Evolutionary conservation across 1,140 invertebrate species (phyloP), one percentile per base, ranked within the genome.

Genomic region (Microplitis demolitor): DNA sequence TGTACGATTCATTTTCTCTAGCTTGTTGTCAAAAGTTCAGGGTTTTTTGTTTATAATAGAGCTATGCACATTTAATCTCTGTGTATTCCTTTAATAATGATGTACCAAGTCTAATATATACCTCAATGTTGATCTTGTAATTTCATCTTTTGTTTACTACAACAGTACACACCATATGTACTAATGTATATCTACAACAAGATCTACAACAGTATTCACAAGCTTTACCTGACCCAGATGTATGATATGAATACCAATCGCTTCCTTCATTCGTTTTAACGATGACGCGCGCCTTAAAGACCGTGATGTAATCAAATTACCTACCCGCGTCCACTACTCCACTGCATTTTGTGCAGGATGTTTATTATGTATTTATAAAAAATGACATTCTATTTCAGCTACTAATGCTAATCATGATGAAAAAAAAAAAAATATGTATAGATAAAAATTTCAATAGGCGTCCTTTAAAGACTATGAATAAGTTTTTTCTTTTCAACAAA

Each of bases 221-320:
- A 14, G 60, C 53, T 74, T 62, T 74, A 72, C 73, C 72, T 76
- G 77, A 77, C 77, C 77, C 64, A 78, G 64, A 74, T 78, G 69
- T 74, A 74, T 66, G 74, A 77, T 78, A 78, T 74, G 77, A 78
- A 78, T 78, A 76, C 73, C 77, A 78, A 78, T 78, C 63, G 72
- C 74, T 78, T 78, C 74, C 76, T 77, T 72, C 72, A 70, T 76
- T 70, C 71, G 74, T 76, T 76, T 73, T 58, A 73, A 73, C 71
- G 74, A 73, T 71, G 74, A 76, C 74, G 74, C 71, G 64, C 68
- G 50, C 50, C 69, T 68, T 76, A 71, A 71, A 64, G 67, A 72
- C 66, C 68, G 53, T 76, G 74, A 76, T 73, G 74, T 76, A 76
- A 76, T 71, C 56, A 67, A 76, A 76, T 76, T 73, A 76, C 64